Evolutionary conservation across 30 jellyfish, hydroid and myxozoan species (phyloP).

Genomic region (Cassiopea xamachana): DNA sequence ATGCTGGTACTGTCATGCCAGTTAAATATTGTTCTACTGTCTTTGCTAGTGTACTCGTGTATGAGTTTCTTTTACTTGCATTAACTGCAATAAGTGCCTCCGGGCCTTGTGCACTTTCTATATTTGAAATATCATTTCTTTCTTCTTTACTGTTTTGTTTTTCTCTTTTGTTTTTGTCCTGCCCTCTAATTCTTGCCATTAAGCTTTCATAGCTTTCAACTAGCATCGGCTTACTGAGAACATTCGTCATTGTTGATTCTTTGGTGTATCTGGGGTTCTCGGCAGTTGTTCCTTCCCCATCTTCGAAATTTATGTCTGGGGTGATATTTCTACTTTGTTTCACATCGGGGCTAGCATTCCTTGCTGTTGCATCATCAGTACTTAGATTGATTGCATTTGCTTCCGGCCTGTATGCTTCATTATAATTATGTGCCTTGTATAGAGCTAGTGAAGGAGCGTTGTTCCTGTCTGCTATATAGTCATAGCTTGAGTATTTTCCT

Average conservation of each 20-base stretch:
- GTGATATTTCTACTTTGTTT: background rate
- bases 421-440: background rate
- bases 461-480: background rate
- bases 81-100: background rate
- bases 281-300: background rate
- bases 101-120: background rate
- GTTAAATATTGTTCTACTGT: conserved; percentile 35
- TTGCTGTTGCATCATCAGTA: background rate
- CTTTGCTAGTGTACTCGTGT: conserved; percentile 21
- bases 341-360: background rate
- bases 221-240: conserved; percentile 1
- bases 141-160: background rate
- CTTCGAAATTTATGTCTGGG: background rate
- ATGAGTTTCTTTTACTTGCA: conserved; percentile 26
- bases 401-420: background rate
- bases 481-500: background rate
- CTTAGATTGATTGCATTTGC: background rate
- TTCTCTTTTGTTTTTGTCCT: background rate
- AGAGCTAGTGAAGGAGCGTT: background rate
- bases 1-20: conserved; percentile 35
- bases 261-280: background rate
- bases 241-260: background rate
- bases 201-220: conserved; percentile 24
- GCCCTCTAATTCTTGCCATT: conserved; percentile 12
- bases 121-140: background rate